Evolutionary conservation across 2,888 invertebrate species (phyloP), one percentile per base, ranked within the genome.

Genomic region (Lysandra bellargus): DNA sequence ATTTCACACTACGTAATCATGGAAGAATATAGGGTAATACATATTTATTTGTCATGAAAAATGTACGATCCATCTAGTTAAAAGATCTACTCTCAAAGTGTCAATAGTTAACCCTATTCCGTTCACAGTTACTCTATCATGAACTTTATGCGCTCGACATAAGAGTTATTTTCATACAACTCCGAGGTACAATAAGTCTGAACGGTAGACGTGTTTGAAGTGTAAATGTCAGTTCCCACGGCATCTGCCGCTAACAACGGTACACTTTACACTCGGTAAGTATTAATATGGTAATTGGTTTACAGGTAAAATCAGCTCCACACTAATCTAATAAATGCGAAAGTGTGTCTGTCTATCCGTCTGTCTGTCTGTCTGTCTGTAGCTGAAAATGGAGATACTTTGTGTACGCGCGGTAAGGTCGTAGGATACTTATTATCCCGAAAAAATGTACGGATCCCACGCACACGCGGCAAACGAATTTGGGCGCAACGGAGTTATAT

Each of bases 171-270:
- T 57, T 17, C 57, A 4, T 57, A 14, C 4, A 57, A 17, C 0
- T 57, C 49, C 1, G 4, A 57, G 53, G 53, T 14, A 17, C 53
- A 57, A 57, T 57, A 57, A 57, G 57, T 17, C 17, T 57, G 57
- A 53, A 53, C 53, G 4, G 53, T 14, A 12, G 53, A 53, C 14
- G 53, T 80, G 81, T 80, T 80, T 83, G 80, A 80, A 81, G 78
- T 82, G 81, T 83, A 84, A 85, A 86, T 85, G 84, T 83, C 84
- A 85, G 82, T 86, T 87, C 87, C 84, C 87, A 88, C 87, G 87
- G 82, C 83, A 83, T 81, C 83, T 81, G 81, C 82, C 83, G 83
- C 80, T 82, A 83, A 79, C 78, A 83, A 82, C 83, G 81, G 82
- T 81, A 80, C 82, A 81, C 81, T 80, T 30, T 64, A 64, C 30